Percentiles rank a stretch among this genome's conserved stretches.
Evolutionary conservation across 2,113 vertebrate species (phyloP).

Genomic region (Mesocricetus auratus): DNA sequence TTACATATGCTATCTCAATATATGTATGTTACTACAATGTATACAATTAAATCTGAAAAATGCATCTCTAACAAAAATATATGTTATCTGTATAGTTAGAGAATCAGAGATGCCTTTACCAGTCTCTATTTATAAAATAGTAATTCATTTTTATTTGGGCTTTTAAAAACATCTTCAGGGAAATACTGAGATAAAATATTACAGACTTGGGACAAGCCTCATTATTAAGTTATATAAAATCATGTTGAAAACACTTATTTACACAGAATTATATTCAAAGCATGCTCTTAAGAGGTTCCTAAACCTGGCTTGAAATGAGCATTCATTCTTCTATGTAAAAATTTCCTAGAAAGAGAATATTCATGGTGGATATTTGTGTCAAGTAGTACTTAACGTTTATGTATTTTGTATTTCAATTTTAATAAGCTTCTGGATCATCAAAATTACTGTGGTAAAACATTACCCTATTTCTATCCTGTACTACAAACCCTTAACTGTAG

Average conservation of each 20-base stretch:
- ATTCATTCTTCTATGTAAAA: conserved; percentile 30
- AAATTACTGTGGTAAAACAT: conserved; percentile 28
- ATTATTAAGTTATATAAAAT: conserved; percentile 48
- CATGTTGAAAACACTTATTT: background rate
- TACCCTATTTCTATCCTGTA: conserved; percentile 1
- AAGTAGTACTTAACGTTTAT: conserved; percentile 28
- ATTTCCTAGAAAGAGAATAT: conserved; percentile 36
- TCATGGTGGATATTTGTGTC: conserved; percentile 8
- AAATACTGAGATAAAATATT: conserved; percentile 47
- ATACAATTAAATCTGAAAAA: conserved; percentile 14
- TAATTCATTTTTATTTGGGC: background rate
- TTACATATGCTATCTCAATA: conserved; percentile 28
- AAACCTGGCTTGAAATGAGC: conserved; percentile 52
- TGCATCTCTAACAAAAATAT: conserved; percentile 20
- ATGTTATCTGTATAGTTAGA: conserved; percentile 41
- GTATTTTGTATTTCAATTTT: conserved; percentile 50
- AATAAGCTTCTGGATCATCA: conserved; percentile 24
- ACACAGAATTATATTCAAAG: background rate
- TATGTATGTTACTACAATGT: background rate
- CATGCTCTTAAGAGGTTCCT: background rate
- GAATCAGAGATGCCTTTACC: background rate
- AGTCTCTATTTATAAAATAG: background rate
- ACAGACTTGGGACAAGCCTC: background rate
- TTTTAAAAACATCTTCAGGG: conserved; percentile 11
- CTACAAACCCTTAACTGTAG: background rate